These are phyloP conservation scores for Panurus biarmicus DNA, from an alignment of 2,113 vertebrate genomes.

Conservation along the genomic window DNA sequence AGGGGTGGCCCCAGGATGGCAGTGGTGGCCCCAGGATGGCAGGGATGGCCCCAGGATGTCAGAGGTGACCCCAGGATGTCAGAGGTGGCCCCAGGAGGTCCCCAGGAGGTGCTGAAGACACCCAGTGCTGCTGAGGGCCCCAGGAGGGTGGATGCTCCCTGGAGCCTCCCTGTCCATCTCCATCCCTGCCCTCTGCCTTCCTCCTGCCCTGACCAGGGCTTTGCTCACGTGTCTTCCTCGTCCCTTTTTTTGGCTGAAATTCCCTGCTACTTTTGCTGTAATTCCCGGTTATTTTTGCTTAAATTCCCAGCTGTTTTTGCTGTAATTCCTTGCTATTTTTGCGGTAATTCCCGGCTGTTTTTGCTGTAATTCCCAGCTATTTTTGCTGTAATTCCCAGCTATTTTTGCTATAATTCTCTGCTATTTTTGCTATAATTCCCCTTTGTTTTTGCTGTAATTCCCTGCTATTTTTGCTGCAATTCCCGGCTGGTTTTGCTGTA, in stretches of 20 bases:
- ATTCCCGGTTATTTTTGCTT: no score
- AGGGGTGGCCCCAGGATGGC: no score
- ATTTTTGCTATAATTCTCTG: neutral
- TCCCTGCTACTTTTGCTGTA: neutral
- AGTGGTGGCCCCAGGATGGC: neutral
- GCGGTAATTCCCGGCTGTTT: no score
- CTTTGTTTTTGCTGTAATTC: no score
- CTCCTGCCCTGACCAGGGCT: fast-evolving
- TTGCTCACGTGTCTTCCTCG: neutral
- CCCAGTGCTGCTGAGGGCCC: neutral
- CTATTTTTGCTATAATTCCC: fast-evolving
- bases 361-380: no score
- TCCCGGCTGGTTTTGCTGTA: neutral
- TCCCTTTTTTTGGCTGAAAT: neutral
- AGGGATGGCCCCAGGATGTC: fast-evolving
- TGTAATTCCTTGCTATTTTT: neutral
- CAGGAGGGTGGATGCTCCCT: neutral
- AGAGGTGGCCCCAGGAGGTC: neutral
- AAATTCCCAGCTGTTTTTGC: no score
- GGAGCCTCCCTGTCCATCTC: neutral
- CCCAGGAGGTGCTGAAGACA: no score
- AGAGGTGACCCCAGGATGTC: fast-evolving
- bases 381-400: no score
- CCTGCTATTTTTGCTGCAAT: neutral
- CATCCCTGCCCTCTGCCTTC: neutral